Evolutionary conservation across 2,797 vertebrate genomes (phyloP), one percentile per base, ranked within the genome.

Genomic region (Diceros bicornis): DNA sequence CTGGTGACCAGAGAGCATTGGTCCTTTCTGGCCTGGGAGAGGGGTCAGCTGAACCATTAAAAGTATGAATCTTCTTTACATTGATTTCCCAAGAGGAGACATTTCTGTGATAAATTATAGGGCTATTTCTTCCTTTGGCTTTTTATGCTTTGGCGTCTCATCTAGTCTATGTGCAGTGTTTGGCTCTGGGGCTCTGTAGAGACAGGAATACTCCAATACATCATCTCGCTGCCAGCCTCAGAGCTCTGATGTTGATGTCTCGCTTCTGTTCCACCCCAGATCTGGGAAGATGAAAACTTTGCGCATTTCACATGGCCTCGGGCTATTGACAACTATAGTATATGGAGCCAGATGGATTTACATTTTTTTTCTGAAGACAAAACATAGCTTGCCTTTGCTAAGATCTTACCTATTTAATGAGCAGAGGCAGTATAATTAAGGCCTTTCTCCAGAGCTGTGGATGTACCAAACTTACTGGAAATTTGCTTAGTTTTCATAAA

Each of bases 331-430:
- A 52, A 93, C 62, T 90, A 50, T 94, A 79, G 97, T 97, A 94
- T 95, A 94, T 83, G 89, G 90, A 91, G 84, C 92, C 95, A 96
- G 97, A 94, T 96, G 79, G 96, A 90, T 97, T 96, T 97, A 90
- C 82, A 32, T 87, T 96, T 94, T 96, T 89, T 96, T 95, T 55
- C 81, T 69, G 50, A 98, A 97, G 96, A 93, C 96, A 98, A 96
- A 98, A 97, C 91, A 85, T 85, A 97, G 86, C 96, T 97, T 96
- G 94, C 85, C 75, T 98, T 55, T 91, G 94, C 96, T 97, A 86
- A 97, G 97, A 98, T 98, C 77, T 96, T 97, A 98, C 98, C 97
- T 93, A 68, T 62, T 95, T 97, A 97, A 97, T 96, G 89, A 97
- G 92, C 64, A 97, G 32, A 95, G 50, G 85, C 78, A 89, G 72